These are phyloP conservation scores for Galleria mellonella DNA, from an alignment of 1,140 invertebrate species.

Conservation along the genomic window DNA sequence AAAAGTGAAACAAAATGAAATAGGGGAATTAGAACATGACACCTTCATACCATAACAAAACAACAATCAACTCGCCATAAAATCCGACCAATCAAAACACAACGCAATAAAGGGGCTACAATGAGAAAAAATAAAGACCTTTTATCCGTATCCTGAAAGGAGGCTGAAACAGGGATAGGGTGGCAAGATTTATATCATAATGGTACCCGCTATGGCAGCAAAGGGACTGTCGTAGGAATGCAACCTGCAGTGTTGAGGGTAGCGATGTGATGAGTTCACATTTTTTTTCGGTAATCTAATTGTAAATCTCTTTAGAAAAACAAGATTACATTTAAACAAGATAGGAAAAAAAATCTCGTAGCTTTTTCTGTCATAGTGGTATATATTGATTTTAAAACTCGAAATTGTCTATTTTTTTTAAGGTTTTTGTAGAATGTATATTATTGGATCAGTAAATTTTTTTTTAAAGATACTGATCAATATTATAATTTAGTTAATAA, in stretches of 20 bases:
- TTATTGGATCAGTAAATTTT: too few relatives aligned
- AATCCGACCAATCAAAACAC: slow-evolving; percentile 53
- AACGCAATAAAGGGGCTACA: slow-evolving; percentile 49
- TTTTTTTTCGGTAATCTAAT: neutral
- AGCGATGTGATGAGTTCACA: too few relatives aligned
- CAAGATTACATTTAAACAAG: too few relatives aligned
- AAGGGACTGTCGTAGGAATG: slow-evolving; percentile 52
- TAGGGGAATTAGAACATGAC: neutral
- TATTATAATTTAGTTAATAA: too few relatives aligned
- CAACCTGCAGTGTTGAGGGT: slow-evolving; percentile 31
- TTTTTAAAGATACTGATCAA: too few relatives aligned
- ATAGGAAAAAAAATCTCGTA: too few relatives aligned
- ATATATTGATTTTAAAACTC: too few relatives aligned
- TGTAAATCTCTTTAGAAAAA: neutral
- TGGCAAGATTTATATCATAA: slow-evolving; percentile 67
- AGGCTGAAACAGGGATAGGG: slow-evolving; percentile 43
- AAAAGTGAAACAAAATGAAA: neutral
- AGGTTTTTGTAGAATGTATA: too few relatives aligned
- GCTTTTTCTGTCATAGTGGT: too few relatives aligned
- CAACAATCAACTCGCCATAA: slow-evolving; percentile 37
- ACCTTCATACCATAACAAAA: neutral
- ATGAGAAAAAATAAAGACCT: slow-evolving; percentile 63
- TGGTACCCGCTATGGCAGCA: slow-evolving; percentile 61
- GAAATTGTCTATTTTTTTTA: too few relatives aligned
- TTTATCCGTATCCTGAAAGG: slow-evolving; percentile 55